phyloP scores from a whole-genome alignment of 2,888 invertebrate species.

The Caenorhabditis becei region DNA sequence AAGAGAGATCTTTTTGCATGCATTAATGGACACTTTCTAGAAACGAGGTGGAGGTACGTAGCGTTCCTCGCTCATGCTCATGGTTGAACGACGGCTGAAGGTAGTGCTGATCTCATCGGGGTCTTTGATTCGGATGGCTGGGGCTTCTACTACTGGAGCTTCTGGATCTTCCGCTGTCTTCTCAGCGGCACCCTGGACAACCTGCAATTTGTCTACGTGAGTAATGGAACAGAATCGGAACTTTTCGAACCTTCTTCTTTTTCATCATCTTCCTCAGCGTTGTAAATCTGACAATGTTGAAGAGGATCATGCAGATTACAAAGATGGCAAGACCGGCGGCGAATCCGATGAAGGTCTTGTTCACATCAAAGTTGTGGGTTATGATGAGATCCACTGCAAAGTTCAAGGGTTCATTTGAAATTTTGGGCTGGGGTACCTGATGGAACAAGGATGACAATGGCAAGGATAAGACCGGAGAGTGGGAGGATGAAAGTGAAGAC shows the following conservation, averaged over 20 bases:
- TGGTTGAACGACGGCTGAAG: conserved; percentile 55
- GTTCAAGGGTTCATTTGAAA: neutral
- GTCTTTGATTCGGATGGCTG: conserved; percentile 38
- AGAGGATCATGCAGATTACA: conserved; percentile 30
- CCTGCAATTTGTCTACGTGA: conserved; percentile 19
- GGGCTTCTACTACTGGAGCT: conserved; percentile 8
- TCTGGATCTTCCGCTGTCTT: conserved; percentile 43
- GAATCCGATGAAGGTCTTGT: conserved; percentile 25
- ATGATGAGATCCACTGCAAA: conserved; percentile 40
- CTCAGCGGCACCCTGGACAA: conserved; percentile 38
- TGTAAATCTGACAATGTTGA: conserved; percentile 12
- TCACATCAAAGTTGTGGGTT: conserved; percentile 22
- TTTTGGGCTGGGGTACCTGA: conserved; percentile 13
- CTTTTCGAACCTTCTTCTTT: conserved; percentile 39
- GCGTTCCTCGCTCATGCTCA: conserved; percentile 55
- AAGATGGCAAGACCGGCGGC: conserved; percentile 19
- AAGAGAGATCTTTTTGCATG: conserved; percentile 30
- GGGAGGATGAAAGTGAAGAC: conserved; percentile 25
- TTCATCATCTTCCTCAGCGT: conserved; percentile 45
- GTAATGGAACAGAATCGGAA: neutral
- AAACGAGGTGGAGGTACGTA: conserved; percentile 42
- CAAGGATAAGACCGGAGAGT: conserved; percentile 21
- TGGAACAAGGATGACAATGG: conserved; percentile 40
- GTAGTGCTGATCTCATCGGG: conserved; percentile 45
- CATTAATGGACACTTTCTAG: conserved; percentile 21